Evolutionary conservation across 1,140 invertebrate species (phyloP), one percentile per base, ranked within the genome.

Genomic region (Anoplolepis gracilipes): DNA sequence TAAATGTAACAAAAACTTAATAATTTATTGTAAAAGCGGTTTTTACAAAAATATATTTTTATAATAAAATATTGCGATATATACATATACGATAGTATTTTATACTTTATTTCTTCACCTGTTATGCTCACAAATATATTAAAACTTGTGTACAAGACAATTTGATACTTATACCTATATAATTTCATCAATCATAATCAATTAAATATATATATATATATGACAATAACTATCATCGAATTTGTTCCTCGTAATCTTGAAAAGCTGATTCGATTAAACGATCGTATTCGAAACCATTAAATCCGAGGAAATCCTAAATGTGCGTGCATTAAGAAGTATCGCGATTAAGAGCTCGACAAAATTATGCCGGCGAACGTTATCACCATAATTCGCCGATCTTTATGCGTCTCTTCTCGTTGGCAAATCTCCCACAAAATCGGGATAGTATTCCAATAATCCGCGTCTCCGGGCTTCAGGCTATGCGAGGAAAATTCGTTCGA

Each of bases 371-470:
- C 46, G 10, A 55, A 53, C 46, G 69, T 73, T 72, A 72, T 82
- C 53, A 42, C 19, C 53, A 61, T 81, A 81, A 81, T 72, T 72
- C 25, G 49, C 36, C n/a, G 78, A 81, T 57, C n/a, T 73, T 82
- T 82, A 72, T 59, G 28, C 36, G 25, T 33, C 57, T 82, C 78
- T 59, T 13, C 13, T 39, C 13, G 22, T 39, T 59, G 25, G 67
- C 28, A 36, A 59, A 82, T 13, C 53, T 82, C 5, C 25, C 36
- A 72, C 19, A 46, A 70, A 82, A 81, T 73, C 25, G 67, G 2
- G 42, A 82, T 82, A n/a, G n/a, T n/a, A 82, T 69, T 73, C 53
- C 78, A 72, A 82, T 82, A 82, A 82, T 69, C 65, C 25, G 39
- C 53, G 67, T 82, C 78, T 81, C 53, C 49, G 19, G n/a, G 7